phyloP scores from a whole-genome alignment of 2,888 invertebrate genomes.

The Pachliopta kotzebuea region DNA sequence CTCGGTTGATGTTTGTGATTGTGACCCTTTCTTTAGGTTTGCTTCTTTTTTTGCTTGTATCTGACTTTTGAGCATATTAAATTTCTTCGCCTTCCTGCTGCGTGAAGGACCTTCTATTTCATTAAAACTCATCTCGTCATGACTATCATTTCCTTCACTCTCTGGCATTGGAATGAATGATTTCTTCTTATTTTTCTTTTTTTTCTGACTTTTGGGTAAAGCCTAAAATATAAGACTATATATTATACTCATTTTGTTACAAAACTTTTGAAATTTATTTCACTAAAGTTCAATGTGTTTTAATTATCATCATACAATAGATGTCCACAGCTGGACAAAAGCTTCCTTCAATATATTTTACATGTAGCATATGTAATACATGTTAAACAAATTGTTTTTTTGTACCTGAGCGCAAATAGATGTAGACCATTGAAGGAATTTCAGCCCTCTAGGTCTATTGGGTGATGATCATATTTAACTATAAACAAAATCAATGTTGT shows the following conservation, averaged over 20 bases:
- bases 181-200: constrained; percentile 77
- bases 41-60: constrained; percentile 75
- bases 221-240: constrained; percentile 48
- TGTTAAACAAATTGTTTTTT: too few relatives aligned
- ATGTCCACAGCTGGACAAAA: too few relatives aligned
- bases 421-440: too few relatives aligned
- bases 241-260: neutral
- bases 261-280: too few relatives aligned
- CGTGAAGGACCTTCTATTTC: constrained; percentile 74
- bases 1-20: constrained; percentile 74
- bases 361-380: too few relatives aligned
- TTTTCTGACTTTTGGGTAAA: constrained; percentile 72
- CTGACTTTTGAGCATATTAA: constrained; percentile 74
- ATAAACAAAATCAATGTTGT: too few relatives aligned
- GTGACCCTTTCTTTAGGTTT: constrained; percentile 68
- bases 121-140: constrained; percentile 76
- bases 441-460: too few relatives aligned
- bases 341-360: too few relatives aligned
- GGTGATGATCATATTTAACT: too few relatives aligned
- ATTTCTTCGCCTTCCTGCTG: constrained; percentile 71
- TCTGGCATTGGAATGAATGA: constrained; percentile 72
- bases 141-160: constrained; percentile 75
- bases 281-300: too few relatives aligned
- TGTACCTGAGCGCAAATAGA: too few relatives aligned
- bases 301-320: too few relatives aligned